Base-by-base conservation (phyloP, 2,888 invertebrate species). In the Acanthosepion pharaonis region DNA sequence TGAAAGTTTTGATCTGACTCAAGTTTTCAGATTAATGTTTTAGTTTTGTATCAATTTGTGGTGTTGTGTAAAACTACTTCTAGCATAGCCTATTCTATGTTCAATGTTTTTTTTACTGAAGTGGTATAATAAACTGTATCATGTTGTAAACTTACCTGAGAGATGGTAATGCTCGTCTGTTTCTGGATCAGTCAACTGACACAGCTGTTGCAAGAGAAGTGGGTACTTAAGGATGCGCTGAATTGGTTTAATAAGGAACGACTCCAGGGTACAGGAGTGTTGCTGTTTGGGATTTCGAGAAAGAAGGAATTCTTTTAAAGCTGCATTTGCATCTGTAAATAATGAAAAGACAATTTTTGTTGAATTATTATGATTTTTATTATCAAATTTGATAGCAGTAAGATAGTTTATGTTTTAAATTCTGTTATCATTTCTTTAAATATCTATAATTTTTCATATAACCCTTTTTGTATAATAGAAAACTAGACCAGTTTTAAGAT, bases 171-270 rank as follows among this genome's bases (percentile, higher is more conserved):
- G 99, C 98, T 99, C 99, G 96, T 99, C 99, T 96, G 99, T 98
- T 97, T 98, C 98, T 95, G 98, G 98, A 97, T 99, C 99, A 96
- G 99, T 99, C 97, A 99, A 98, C 98, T 99, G 99, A 97, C 99
- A 98, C 97, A 99, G 98, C 98, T 99, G 99, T 98, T 99, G 99
- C 97, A 99, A 98, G 95, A 99, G 98, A 96, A 99, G 98, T 42
- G 99, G 99, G 98, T 99, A 99, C 98, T 99, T 99, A 96, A 99
- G 98, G 98, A 99, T 99, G 98, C 99, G 98, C 98, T 99, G 99
- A 97, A 99, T 99, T 95, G 99, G 99, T 98, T 99, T 99, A 97
- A 99, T 99, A 98, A 99, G 98, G 98, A 99, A 99, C 94, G 99
- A 99, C 98, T 99, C 99, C 97, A 99, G 98, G 53, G 99, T 99